Evolutionary conservation across 2,113 vertebrate species (phyloP).

Genomic region (Muscicapa adusta): DNA sequence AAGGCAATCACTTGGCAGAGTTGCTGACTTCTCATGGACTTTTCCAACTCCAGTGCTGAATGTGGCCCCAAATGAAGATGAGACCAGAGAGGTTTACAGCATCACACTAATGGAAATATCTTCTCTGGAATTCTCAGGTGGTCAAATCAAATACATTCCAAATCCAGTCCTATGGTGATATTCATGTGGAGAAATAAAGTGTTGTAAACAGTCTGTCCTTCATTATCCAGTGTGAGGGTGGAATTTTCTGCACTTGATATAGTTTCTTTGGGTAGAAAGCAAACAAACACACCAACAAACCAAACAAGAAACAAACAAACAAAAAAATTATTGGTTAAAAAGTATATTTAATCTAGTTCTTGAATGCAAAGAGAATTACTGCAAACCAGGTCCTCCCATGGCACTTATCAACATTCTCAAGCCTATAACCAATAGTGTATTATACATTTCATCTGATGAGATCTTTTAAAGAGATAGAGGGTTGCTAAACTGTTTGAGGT

Average conservation of each 20-base stretch:
- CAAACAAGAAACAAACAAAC: neutral
- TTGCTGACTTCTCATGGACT: neutral
- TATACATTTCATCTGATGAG: neutral
- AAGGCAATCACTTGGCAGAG: neutral
- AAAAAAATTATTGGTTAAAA: neutral
- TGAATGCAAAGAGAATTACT: neutral
- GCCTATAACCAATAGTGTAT: neutral
- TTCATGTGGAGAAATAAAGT: neutral
- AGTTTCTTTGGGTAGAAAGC: neutral
- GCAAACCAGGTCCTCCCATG: neutral
- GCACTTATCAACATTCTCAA: neutral
- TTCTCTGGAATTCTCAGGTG: neutral
- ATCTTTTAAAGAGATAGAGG: neutral
- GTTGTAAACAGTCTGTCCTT: neutral
- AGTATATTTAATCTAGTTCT: neutral
- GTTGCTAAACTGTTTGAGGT: constrained; percentile 22
- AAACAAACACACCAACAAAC: neutral
- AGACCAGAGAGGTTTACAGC: neutral
- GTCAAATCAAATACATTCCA: neutral
- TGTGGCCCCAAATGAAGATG: neutral
- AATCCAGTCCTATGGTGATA: neutral
- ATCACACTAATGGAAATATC: neutral
- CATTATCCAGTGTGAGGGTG: neutral
- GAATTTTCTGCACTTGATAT: neutral
- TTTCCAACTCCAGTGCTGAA: neutral